Percentiles rank a stretch among this genome's conserved stretches.
Conservation (phyloP, 2,888 invertebrate species). For the Drosophila mulleri region DNA sequence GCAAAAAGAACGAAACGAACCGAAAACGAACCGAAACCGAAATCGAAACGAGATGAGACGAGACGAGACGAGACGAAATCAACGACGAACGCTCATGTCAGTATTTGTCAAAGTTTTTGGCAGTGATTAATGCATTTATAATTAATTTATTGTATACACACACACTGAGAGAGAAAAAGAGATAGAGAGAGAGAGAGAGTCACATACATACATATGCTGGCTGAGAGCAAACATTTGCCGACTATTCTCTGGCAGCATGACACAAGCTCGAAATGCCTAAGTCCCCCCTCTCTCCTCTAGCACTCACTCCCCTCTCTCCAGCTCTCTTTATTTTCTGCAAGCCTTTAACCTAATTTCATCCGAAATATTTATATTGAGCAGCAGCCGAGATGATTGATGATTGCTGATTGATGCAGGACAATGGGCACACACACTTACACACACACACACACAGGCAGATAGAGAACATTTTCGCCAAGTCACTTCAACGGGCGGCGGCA, state of each 20-base stretch:
- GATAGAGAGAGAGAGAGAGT: constrained; percentile 7
- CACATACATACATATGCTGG: constrained; percentile 10
- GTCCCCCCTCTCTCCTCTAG: not conserved
- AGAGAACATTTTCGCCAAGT: constrained; percentile 64
- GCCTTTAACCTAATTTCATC: constrained; percentile 80
- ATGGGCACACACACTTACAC: constrained; percentile 31
- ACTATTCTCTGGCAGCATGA: constrained; percentile 63
- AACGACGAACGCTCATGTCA: constrained; percentile 77
- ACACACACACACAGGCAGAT: not conserved
- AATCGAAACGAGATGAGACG: constrained; percentile 5
- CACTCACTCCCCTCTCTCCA: not conserved
- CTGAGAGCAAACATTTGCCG: constrained; percentile 35
- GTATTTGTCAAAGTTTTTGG: constrained; percentile 82
- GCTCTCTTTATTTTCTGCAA: constrained; percentile 30
- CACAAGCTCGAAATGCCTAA: constrained; percentile 39
- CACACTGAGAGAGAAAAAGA: constrained; percentile 1
- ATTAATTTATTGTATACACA: constrained; percentile 79
- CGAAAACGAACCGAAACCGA: constrained; percentile 7
- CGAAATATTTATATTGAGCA: constrained; percentile 77
- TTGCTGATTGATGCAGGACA: constrained; percentile 64
- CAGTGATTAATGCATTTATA: constrained; percentile 83
- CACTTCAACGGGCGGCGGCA: constrained; percentile 64
- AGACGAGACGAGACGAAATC: constrained; percentile 57
- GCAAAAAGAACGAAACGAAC: constrained; percentile 30
- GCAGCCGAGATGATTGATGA: constrained; percentile 70